Evolutionary conservation across 2,888 invertebrate genomes (phyloP).

Genomic region (Isotomurus palustris): DNA sequence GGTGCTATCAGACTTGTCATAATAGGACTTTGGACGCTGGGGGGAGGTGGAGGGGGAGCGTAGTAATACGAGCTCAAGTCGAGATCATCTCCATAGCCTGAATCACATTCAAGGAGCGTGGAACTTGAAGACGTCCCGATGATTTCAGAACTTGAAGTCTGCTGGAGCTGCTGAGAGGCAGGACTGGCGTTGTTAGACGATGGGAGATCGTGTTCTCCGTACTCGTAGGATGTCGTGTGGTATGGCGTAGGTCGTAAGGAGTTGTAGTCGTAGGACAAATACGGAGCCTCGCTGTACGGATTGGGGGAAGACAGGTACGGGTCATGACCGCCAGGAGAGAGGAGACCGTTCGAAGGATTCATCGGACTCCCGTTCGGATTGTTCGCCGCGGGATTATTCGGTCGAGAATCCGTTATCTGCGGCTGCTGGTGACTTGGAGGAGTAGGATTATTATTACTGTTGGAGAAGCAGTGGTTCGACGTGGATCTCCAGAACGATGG

Average conservation of each 20-base stretch:
- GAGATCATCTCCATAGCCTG: conserved; percentile 42
- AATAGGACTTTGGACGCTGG: conserved; percentile 7
- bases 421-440: conserved; percentile 19
- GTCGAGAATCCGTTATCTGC: conserved; percentile 38
- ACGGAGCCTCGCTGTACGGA: conserved; percentile 32
- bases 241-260: conserved; percentile 44
- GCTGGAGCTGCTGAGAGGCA: not conserved
- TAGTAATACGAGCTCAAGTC: conserved; percentile 43
- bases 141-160: not conserved
- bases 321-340: conserved; percentile 30
- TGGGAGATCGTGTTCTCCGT: conserved; percentile 38
- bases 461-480: not conserved
- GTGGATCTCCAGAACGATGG: conserved; percentile 42
- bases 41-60: conserved; percentile 12
- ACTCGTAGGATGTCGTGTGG: conserved; percentile 44
- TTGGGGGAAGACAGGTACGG: conserved; percentile 45
- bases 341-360: conserved; percentile 2
- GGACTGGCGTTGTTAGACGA: conserved; percentile 16
- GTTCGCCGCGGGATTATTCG: conserved; percentile 3
- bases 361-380: conserved; percentile 7
- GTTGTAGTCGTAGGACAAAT: conserved; percentile 39
- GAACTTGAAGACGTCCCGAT: conserved; percentile 18
- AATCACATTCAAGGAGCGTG: conserved; percentile 41
- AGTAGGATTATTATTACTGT: not conserved
- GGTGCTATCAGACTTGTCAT: not conserved